Evolutionary conservation across 2,888 invertebrate genomes (phyloP), one percentile per base, ranked within the genome.

Genomic region (Acleris literana): DNA sequence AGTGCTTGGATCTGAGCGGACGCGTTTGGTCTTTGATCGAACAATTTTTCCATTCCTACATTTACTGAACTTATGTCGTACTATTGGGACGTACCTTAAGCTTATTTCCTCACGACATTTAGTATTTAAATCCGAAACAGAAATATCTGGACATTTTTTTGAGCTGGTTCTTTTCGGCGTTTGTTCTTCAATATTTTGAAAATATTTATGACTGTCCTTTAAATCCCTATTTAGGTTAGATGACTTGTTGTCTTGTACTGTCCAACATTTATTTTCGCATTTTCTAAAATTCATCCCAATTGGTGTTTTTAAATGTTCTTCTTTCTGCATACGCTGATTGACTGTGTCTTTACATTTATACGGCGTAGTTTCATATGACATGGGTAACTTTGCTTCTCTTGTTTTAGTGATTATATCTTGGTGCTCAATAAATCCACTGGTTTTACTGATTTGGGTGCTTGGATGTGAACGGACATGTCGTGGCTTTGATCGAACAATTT

Each of bases 371-470:
- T 20, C 20, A 43, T 18, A 20, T 22, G 33, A 16, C 18, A 16
- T 43, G 6, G 43, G 6, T 20, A 18, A 22, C 18, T 4, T 5
- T 16, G 20, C 20, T 1, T 39, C 6, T 29, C 9, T 29, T 43
- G 39, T 1, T 16, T 43, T 43, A 22, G 6, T n/a, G 4, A 22
- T 43, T 1, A n/a, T 13, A 5, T 39, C 3, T 20, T 55, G 55
- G 6, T 16, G 20, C 16, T 20, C 43, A 6, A 3, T 20, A 44
- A 5, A n/a, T n/a, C 16, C 44, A 11, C 18, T 54, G 4, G 18
- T 18, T 6, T n/a, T 55, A 20, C 43, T 55, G 16, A 44, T 44
- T 44, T 44, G 44, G 43, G 55, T 55, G 20, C 16, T 55, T 43
- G 55, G 18, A 7, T 55, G 43, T 7, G 55, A 43, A 20, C 7